These are phyloP conservation scores for Periophthalmus magnuspinnatus DNA, from an alignment of 2,797 vertebrate genomes.

Conservation along the genomic window DNA sequence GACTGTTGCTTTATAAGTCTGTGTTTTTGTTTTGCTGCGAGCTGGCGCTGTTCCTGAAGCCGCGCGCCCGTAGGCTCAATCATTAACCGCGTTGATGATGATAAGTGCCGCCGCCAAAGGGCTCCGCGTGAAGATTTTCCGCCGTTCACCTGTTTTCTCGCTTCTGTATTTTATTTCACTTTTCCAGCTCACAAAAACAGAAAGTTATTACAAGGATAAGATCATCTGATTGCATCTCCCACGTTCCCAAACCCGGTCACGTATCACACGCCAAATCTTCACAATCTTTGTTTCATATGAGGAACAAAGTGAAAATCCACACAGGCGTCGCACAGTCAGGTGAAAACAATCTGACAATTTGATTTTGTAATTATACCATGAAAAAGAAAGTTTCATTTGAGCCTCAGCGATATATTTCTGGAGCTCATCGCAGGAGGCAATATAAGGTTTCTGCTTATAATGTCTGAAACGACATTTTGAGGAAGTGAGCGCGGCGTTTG, in stretches of 20 bases:
- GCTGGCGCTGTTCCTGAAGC: slow-evolving; percentile 23
- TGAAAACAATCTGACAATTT: neutral
- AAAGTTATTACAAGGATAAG: slow-evolving; percentile 16
- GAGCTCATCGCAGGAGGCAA: neutral
- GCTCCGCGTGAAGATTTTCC: slow-evolving; percentile 31
- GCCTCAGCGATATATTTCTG: neutral
- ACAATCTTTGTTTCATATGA: neutral
- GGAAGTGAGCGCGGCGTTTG: slow-evolving; percentile 32
- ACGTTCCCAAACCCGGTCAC: slow-evolving; percentile 15
- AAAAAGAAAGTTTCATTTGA: neutral
- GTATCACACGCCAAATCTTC: slow-evolving; percentile 1
- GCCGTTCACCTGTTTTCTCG: slow-evolving; percentile 33
- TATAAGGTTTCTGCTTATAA: slow-evolving; percentile 31
- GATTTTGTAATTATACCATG: neutral
- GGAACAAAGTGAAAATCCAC: slow-evolving; percentile 4
- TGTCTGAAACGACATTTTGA: slow-evolving; percentile 28
- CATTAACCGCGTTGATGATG: slow-evolving; percentile 47
- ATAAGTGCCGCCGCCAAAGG: slow-evolving; percentile 44
- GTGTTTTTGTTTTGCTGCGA: slow-evolving; percentile 26
- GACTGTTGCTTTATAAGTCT: slow-evolving; percentile 18
- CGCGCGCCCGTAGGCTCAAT: slow-evolving; percentile 37
- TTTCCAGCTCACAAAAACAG: slow-evolving; percentile 15
- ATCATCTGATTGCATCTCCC: slow-evolving; percentile 10
- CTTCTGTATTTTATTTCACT: slow-evolving; percentile 4
- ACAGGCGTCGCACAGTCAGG: neutral